phyloP scores from a whole-genome alignment of 2,888 invertebrate genomes.

The Caradrina kadenii region DNA sequence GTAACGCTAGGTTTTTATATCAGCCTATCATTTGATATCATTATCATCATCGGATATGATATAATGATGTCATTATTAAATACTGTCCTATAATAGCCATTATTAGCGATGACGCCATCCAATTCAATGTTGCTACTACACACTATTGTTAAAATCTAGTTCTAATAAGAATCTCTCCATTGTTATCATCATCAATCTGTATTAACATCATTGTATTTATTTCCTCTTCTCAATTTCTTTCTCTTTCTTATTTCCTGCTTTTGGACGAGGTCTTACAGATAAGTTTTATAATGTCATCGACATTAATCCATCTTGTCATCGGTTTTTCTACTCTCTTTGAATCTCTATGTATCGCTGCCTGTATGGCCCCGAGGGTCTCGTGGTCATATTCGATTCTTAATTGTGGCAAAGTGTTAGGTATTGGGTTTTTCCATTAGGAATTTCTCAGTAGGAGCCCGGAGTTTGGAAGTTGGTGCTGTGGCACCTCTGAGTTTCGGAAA shows the following conservation, averaged over 20 bases:
- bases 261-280: too few species aligned
- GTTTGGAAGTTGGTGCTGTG: too few species aligned
- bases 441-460: too few species aligned
- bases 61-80: constrained; percentile 14
- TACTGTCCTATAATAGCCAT: not conserved
- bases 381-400: too few species aligned
- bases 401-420: too few species aligned
- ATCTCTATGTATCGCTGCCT: too few species aligned
- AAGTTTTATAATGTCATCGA: not conserved
- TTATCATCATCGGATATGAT: constrained; percentile 9
- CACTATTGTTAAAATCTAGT: not conserved
- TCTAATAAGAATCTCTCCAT: not conserved
- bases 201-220: not conserved
- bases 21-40: not conserved
- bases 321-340: not conserved
- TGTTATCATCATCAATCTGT: not conserved
- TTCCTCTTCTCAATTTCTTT: not conserved
- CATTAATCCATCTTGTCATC: not conserved
- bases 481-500: too few species aligned
- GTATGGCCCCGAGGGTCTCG: too few species aligned
- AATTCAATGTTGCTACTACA: not conserved
- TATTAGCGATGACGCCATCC: not conserved
- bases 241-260: too few species aligned
- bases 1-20: not conserved
- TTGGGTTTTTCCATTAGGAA: too few species aligned